phyloP scores from a whole-genome alignment of 2,888 invertebrate species.

The Tanytarsus gracilentus region DNA sequence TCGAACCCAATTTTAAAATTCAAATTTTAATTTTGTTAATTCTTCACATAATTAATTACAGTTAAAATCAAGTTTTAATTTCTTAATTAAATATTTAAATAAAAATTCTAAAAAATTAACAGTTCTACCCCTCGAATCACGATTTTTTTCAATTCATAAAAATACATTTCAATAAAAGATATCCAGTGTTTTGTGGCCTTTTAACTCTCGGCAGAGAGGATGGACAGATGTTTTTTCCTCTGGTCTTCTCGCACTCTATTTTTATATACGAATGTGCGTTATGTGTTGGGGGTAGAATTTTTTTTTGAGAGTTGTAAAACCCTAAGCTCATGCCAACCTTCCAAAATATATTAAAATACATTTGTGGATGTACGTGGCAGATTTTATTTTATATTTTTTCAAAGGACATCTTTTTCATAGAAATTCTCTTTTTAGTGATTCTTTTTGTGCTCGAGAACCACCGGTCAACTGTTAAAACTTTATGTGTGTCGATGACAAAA shows the following conservation, averaged over 20 bases:
- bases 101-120: background rate
- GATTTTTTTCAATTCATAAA: too few relatives aligned
- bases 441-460: too few relatives aligned
- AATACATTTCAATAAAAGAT: constrained; percentile 6
- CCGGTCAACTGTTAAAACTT: too few relatives aligned
- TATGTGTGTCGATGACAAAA: too few relatives aligned
- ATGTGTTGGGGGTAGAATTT: constrained; percentile 18
- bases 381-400: constrained; percentile 18
- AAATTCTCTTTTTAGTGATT: too few relatives aligned
- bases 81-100: too few relatives aligned
- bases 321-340: constrained; percentile 24
- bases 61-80: too few relatives aligned
- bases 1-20: too few relatives aligned
- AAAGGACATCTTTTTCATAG: too few relatives aligned
- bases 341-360: background rate
- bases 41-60: too few relatives aligned
- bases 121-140: too few relatives aligned
- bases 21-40: too few relatives aligned
- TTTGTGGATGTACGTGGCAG: constrained; percentile 1
- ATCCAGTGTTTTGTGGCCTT: constrained; percentile 23
- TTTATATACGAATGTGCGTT: background rate
- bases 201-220: constrained; percentile 22
- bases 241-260: constrained; percentile 8
- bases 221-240: constrained; percentile 24
- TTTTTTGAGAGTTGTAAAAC: constrained; percentile 6